Evolutionary conservation across 2,888 invertebrate genomes (phyloP).

Genomic region (Tipula helvola): DNA sequence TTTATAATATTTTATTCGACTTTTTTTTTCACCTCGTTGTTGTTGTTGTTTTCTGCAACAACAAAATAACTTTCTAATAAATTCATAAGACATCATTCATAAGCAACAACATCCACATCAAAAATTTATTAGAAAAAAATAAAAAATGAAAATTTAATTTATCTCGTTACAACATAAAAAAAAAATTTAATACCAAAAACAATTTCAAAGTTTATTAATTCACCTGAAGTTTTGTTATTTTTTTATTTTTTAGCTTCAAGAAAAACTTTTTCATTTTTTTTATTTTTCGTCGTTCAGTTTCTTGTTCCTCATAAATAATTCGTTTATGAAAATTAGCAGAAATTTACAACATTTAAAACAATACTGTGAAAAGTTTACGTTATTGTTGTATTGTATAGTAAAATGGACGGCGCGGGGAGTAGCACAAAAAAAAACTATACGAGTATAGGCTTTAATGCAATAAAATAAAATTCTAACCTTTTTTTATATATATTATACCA

Average conservation of each 20-base stretch:
- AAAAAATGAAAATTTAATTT: not conserved
- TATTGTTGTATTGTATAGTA: not conserved
- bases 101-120: not conserved
- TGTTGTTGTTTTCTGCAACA: not conserved
- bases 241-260: not conserved
- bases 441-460: not conserved
- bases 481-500: not conserved
- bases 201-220: not conserved
- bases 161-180: not conserved
- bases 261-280: not conserved
- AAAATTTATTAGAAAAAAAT: not conserved
- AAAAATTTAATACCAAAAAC: not conserved
- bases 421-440: not conserved
- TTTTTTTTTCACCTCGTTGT: not conserved
- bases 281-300: not conserved
- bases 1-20: not conserved
- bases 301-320: not conserved
- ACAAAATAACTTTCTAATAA: not conserved
- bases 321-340: not conserved
- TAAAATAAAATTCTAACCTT: not conserved
- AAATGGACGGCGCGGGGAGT: not conserved
- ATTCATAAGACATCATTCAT: not conserved
- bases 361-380: not conserved
- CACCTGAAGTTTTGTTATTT: not conserved
- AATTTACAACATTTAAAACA: not conserved